Evolutionary conservation across 2,888 invertebrate genomes (phyloP), one percentile per base, ranked within the genome.

Genomic region (Parnassius apollo): DNA sequence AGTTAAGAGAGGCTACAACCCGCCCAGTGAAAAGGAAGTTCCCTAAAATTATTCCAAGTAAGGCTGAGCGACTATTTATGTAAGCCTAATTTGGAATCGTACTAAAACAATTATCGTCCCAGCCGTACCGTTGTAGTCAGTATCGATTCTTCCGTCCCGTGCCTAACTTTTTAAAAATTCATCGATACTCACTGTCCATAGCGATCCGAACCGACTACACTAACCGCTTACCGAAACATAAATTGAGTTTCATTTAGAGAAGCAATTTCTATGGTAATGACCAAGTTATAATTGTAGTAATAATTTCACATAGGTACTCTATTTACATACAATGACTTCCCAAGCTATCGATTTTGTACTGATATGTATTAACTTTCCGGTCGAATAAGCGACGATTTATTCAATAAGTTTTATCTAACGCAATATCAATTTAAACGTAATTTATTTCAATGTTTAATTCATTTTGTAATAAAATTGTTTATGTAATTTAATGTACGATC

Each of bases 81-180:
- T 53, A 61, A 60, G 62, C 65, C 64, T 66, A 62, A 64, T 68
- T 67, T 65, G 66, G 66, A 64, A 67, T 68, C 69, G 65, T 61
- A 62, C 59, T 67, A 63, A 69, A 67, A 65, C 64, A 71, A 68
- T 59, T 55, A 62, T 71, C 84, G 80, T 81, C 81, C 82, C 82
- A 81, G 80, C 82, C 81, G 77, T 81, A 73, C 78, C 75, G 77
- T 75, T 70, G 70, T 78, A 77, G 72, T 70, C 76, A 77, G 79
- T 90, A 91, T 90, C 79, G 89, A 91, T 88, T 85, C 76, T 77
- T 88, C 88, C 89, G 90, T 90, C 89, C 90, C 84, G 78, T 79
- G 83, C 82, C 81, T 79, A 78, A 81, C 83, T 85, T 83, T 86
- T 90, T 83, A 89, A 89, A 88, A 84, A 89, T 88, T 88, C 84